These are phyloP conservation scores for Oreochromis niloticus DNA, from an alignment of 2,113 vertebrate species.

Conservation along the genomic window DNA sequence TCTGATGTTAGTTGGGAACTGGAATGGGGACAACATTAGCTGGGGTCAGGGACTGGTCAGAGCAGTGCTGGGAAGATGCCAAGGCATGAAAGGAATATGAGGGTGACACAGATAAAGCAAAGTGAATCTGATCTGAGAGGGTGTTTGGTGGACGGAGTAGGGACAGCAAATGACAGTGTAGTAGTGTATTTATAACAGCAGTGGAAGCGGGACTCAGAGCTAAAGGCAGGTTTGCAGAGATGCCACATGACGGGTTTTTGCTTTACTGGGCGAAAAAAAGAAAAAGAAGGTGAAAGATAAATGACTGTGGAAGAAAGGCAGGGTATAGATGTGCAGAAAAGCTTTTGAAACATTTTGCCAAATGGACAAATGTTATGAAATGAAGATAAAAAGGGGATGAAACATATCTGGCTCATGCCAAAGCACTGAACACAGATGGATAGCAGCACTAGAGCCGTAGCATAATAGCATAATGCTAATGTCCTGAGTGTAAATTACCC, in stretches of 20 bases:
- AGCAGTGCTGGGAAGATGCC: neutral
- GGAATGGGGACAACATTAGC: neutral
- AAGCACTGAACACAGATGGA: neutral
- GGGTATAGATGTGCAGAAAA: neutral
- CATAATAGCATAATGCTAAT: neutral
- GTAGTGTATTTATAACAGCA: neutral
- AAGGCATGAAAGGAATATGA: conserved; percentile 27
- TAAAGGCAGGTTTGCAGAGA: neutral
- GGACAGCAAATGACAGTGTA: neutral
- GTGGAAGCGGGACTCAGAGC: neutral
- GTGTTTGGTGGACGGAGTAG: neutral
- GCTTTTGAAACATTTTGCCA: neutral
- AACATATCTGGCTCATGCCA: neutral
- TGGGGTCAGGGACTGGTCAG: conserved; percentile 30
- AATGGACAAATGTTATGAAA: neutral
- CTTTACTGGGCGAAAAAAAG: neutral
- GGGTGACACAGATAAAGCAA: neutral
- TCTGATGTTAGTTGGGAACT: neutral
- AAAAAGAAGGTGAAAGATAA: neutral
- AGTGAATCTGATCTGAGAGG: conserved; percentile 13
- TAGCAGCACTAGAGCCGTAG: neutral
- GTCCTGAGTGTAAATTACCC: neutral
- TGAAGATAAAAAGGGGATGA: neutral
- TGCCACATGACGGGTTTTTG: neutral
- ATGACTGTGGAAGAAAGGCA: neutral